A percentile compares a stretch with the other conserved stretches of the same genome.
Conservation (phyloP, 2,888 invertebrate species). For the Xiphydria camelus region DNA sequence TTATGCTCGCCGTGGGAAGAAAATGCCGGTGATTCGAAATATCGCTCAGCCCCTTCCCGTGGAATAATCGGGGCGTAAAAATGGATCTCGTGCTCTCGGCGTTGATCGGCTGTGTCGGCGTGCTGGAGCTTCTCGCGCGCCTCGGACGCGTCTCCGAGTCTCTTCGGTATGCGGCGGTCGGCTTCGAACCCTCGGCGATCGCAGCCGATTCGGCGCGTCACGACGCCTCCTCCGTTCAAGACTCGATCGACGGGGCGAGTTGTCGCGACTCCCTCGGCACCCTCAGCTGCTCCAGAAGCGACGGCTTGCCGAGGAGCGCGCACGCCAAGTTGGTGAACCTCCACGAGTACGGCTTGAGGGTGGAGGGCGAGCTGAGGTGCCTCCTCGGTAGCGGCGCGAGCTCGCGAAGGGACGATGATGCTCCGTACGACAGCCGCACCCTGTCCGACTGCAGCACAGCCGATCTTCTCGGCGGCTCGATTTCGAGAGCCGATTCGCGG, state of each 20-base stretch:
- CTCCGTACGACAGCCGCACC: slow-evolving; percentile 35
- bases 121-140: slow-evolving; percentile 69
- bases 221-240: slow-evolving; percentile 38
- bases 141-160: slow-evolving; percentile 22
- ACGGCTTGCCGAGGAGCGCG: slow-evolving; percentile 34
- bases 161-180: not conserved
- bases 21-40: no score
- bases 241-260: slow-evolving; percentile 32
- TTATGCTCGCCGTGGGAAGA: no score
- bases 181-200: no score
- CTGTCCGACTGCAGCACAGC: slow-evolving; percentile 43
- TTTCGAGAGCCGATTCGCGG: slow-evolving; percentile 39
- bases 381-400: no score
- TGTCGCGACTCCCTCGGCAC: slow-evolving; percentile 46
- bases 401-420: no score
- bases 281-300: slow-evolving; percentile 37
- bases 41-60: no score
- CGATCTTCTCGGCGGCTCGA: slow-evolving; percentile 35
- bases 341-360: slow-evolving; percentile 48
- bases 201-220: no score
- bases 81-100: slow-evolving; percentile 79
- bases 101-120: slow-evolving; percentile 75
- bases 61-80: no score
- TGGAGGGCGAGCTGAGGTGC: slow-evolving; percentile 42
- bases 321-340: slow-evolving; percentile 48